Base-by-base conservation (phyloP, 2,797 vertebrate genomes). In the Propithecus perrieri region DNA sequence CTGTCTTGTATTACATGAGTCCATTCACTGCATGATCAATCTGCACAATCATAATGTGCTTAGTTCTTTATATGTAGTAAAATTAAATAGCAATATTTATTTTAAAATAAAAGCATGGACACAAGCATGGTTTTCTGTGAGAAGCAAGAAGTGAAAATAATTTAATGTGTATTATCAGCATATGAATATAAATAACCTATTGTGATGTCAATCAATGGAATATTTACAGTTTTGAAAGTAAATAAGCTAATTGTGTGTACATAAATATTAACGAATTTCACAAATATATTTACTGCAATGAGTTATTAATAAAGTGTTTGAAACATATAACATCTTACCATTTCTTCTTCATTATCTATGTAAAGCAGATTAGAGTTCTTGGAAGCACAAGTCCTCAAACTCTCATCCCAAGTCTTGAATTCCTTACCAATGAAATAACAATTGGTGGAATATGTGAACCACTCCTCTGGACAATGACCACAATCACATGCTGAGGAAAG, bases 401-500 rank as follows among this genome's bases (percentile, higher is more conserved):
- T 95, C 18, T 93, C 72, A 15, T 5, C 41, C 95, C 96, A 97
- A 0, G 63, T 38, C 90, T 95, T 95, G 2, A 0, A 28, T 78
- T 96, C 85, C 59, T 17, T 7, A 15, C 10, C 4, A 20, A 57
- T 7, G 15, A 50, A 95, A 88, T 96, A 97, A n/a, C 84, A 96
- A 18, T 17, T 86, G 22, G 83, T 83, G 14, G 48, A 91, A 90
- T 88, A 97, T 0, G 8, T 75, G 5, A 97, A 30, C 89, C 84
- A 93, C 0, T 81, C 38, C 12, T 71, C 28, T 38, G 91, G 72
- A 78, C 84, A 95, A 14, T 0, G 2, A 17, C 2, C 2, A 85
- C 75, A 78, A 30, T 65, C 1, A 26, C 3, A 1, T 59, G 7
- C 89, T 93, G 35, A 91, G 28, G 85, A 69, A 65, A 83, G 20